Evolutionary conservation across 2,888 invertebrate genomes (phyloP).

Genomic region (Pollenia angustigena): DNA sequence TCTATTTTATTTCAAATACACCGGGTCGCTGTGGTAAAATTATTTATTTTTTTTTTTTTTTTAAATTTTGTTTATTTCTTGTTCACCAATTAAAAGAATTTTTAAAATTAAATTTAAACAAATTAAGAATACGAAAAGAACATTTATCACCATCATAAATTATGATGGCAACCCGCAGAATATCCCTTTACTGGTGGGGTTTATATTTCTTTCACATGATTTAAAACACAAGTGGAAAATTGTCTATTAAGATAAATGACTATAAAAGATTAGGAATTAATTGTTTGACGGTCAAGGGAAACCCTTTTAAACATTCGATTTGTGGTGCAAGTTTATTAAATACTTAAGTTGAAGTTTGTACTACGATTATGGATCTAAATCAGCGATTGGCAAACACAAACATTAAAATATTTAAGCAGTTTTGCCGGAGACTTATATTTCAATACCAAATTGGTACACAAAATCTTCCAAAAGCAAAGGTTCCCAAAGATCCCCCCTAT

Average conservation of each 20-base stretch:
- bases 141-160: slow-evolving; percentile 72
- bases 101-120: slow-evolving; percentile 69
- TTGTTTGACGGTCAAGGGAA: slow-evolving; percentile 18
- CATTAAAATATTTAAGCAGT: too few species aligned
- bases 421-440: too few species aligned
- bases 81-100: slow-evolving; percentile 54
- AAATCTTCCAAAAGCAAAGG: too few species aligned
- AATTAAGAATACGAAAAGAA: slow-evolving; percentile 57
- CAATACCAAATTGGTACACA: too few species aligned
- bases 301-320: not conserved
- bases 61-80: slow-evolving; percentile 8
- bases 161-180: slow-evolving; percentile 71
- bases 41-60: slow-evolving; percentile 1
- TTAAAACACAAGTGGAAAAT: slow-evolving; percentile 13
- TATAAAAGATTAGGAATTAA: not conserved
- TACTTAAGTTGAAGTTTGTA: not conserved
- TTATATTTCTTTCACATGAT: not conserved
- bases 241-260: slow-evolving; percentile 60
- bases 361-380: too few species aligned
- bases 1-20: slow-evolving; percentile 42
- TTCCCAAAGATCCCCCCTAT: too few species aligned
- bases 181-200: slow-evolving; percentile 24
- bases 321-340: not conserved
- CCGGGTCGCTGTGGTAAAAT: slow-evolving; percentile 31
- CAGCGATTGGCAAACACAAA: too few species aligned